Percentiles rank a stretch among this genome's conserved stretches.
Conservation (phyloP, 2,797 vertebrate genomes). For the Anabas testudineus region DNA sequence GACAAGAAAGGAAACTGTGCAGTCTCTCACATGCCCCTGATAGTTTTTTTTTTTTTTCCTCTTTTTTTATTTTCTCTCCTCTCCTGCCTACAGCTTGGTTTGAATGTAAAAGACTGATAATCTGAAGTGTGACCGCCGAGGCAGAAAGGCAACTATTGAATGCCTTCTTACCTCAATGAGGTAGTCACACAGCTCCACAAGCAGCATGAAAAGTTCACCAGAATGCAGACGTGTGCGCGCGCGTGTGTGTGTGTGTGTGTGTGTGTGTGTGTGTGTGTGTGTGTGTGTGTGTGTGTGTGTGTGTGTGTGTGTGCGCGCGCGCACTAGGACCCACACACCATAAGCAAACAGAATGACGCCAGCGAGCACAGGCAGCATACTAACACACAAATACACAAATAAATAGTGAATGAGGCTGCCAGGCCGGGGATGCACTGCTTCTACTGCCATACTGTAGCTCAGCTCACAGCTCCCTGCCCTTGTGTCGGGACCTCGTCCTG, state of each 20-base stretch:
- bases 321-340: conserved; percentile 23
- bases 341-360: conserved; percentile 32
- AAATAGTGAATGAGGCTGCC: conserved; percentile 64
- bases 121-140: conserved; percentile 75
- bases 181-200: conserved; percentile 38
- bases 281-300: conserved; percentile 23
- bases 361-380: neutral
- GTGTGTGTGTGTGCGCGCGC: conserved; percentile 14
- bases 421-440: conserved; percentile 32
- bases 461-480: conserved; percentile 65
- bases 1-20: conserved; percentile 46
- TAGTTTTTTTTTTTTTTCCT: conserved; percentile 36
- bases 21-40: conserved; percentile 41
- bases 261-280: conserved; percentile 18
- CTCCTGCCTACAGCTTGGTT: conserved; percentile 59
- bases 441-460: conserved; percentile 51
- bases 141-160: conserved; percentile 77
- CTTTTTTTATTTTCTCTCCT: conserved; percentile 46
- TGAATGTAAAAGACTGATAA: conserved; percentile 79
- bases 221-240: conserved; percentile 32
- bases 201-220: conserved; percentile 51
- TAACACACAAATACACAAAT: conserved; percentile 32
- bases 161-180: conserved; percentile 53
- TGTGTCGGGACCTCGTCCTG: conserved; percentile 67
- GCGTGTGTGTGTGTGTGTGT: conserved; percentile 23